Evolutionary conservation across 2,797 vertebrate species (phyloP).

Genomic region (Saxicola maurus): DNA sequence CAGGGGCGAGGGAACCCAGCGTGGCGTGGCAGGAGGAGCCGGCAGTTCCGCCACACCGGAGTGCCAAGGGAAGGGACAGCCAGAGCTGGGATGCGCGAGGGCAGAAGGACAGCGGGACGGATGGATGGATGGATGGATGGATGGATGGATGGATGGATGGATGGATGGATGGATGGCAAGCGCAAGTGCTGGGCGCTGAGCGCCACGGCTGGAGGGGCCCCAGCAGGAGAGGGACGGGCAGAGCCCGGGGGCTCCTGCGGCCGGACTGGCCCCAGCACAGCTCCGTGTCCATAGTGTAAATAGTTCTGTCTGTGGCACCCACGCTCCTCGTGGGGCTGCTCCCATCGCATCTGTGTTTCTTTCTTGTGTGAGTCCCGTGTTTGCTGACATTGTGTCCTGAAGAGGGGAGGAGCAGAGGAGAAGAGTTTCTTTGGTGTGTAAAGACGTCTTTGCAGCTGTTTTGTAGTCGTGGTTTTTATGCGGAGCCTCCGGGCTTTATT

Average conservation of each 20-base stretch:
- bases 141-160: not conserved
- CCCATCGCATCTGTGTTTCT: not conserved
- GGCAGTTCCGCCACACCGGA: not conserved
- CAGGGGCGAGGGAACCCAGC: not conserved
- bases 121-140: not conserved
- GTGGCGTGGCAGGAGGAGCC: not conserved
- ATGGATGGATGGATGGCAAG: not conserved
- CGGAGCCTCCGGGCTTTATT: not conserved
- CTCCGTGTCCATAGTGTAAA: constrained; percentile 2
- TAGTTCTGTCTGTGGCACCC: not conserved
- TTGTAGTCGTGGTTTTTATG: constrained; percentile 46
- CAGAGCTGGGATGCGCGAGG: not conserved
- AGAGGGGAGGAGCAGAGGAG: not conserved
- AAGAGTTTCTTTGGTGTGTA: constrained; percentile 2
- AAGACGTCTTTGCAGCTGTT: constrained; percentile 59
- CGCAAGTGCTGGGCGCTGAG: not conserved
- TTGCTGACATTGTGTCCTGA: not conserved
- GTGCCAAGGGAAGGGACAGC: not conserved
- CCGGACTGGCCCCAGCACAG: not conserved
- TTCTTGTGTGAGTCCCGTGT: not conserved
- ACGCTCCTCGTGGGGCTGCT: not conserved
- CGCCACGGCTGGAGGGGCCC: not conserved
- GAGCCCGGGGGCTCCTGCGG: not conserved
- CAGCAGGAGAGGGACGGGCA: not conserved
- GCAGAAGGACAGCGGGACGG: not conserved